Base-by-base conservation (phyloP, 2,888 invertebrate species). In the Cheilosia soror region DNA sequence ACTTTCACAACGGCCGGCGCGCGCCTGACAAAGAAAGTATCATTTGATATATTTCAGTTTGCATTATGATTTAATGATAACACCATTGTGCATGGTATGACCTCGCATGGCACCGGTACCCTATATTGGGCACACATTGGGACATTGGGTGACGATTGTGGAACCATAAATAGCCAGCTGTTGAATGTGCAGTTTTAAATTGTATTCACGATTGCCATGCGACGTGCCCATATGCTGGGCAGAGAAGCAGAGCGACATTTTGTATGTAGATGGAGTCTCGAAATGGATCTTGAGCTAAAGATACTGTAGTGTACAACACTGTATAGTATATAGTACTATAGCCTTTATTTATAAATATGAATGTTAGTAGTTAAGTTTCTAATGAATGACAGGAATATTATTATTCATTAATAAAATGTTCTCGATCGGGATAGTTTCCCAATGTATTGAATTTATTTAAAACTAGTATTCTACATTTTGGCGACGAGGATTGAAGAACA, bases 11-110 rank as follows among this genome's bases (percentile, higher is more conserved):
- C 58, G 31, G 29, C 53, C 27, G 40, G 62, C 63, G 44, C 40
- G 13, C 49, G 27, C 31, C 31, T 73, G 63, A 63, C 78, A 73
- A 83, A 63, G 83, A 73, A 83, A 78, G 68, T 79, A 63, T 73
- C 60, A 25, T 66, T 62, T 83, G 83, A 83, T 75, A 83, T 83
- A 83, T 73, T 73, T 83, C 58, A 51, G 62, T 53, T 69, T 62
- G 68, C 9, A 33, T 73, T 83, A 65, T 83, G 83, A 83, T 83
- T 73, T 69, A 79, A 78, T 78, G 83, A 83, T 83, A 79, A 79
- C 73, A 63, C 78, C 15, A 31, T 60, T 53, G 72, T 66, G 66
- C 55, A 40, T 68, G 63, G 31, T 68, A 62, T 68, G 73, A 73
- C 73, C 68, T 47, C 63, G 31, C 15, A 60, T 60, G 60, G 55